phyloP scores from a whole-genome alignment of 2,888 invertebrate species.

The Nomada ruficornis region DNA sequence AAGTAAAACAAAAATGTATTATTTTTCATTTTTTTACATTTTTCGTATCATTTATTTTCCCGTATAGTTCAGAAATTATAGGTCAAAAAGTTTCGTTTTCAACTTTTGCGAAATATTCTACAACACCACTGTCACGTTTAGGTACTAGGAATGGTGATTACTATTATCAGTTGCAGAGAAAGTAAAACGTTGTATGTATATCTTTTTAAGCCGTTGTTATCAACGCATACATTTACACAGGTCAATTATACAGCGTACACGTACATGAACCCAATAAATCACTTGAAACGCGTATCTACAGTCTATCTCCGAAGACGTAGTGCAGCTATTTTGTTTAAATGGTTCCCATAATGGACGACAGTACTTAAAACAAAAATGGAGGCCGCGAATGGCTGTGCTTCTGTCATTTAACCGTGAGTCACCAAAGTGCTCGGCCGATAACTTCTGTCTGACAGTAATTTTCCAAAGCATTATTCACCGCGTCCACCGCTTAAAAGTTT shows the following conservation, averaged over 20 bases:
- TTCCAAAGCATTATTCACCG: conserved; percentile 26
- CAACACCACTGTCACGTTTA: neutral
- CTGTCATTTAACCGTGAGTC: conserved; percentile 26
- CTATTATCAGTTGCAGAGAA: neutral
- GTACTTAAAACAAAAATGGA: neutral
- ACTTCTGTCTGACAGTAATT: conserved; percentile 18
- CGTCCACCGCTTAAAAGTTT: conserved; percentile 6
- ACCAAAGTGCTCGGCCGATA: conserved; percentile 26
- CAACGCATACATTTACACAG: no score
- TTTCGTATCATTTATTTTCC: no score
- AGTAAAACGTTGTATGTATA: neutral
- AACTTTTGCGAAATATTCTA: neutral
- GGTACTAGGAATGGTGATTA: neutral
- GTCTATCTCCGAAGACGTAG: no score
- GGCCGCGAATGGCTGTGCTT: neutral
- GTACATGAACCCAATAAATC: no score
- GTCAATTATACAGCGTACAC: no score
- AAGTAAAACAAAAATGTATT: no score
- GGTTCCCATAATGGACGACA: neutral
- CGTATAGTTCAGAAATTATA: neutral
- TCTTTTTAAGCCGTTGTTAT: no score
- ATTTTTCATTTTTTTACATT: no score
- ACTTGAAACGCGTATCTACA: no score
- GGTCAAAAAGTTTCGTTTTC: neutral
- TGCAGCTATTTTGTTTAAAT: neutral